Base-by-base conservation (phyloP, 1,140 invertebrate genomes). In the Ericerus pela region DNA sequence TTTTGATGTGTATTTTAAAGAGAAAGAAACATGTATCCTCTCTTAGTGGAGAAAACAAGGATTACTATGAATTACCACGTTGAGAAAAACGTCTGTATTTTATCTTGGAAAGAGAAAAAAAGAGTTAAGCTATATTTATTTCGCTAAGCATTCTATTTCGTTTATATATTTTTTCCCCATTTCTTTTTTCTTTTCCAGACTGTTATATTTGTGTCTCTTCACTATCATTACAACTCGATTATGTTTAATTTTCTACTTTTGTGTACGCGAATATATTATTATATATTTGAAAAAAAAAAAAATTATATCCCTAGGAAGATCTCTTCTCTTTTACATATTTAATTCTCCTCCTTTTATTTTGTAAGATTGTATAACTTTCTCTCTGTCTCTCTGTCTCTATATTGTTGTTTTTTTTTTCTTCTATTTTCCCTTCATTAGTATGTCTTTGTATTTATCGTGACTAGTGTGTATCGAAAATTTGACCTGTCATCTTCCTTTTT, bases 51-150 rank as follows among this genome's bases (percentile, higher is more conserved):
- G n/a, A 33, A n/a, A 33, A 47, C 18, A 47, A 47, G 20, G 41
- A 18, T 47, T 47, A 22, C 41, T 47, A n/a, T 33, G 41, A 47
- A 47, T n/a, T n/a, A n/a, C n/a, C n/a, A n/a, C n/a, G n/a, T n/a
- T n/a, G n/a, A n/a, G n/a, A n/a, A n/a, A n/a, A n/a, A n/a, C n/a
- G n/a, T n/a, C n/a, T n/a, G n/a, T n/a, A n/a, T n/a, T n/a, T n/a
- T n/a, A n/a, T n/a, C n/a, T n/a, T n/a, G n/a, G n/a, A n/a, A n/a
- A n/a, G n/a, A 10, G 20, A 47, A 47, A 14, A 2, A 3, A 47
- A 47, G 26, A 24, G 41, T 47, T 24, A 18, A 47, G 14, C 16
- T 24, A 24, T 22, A 22, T 24, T 14, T 47, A 22, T 14, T 14
- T 47, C 41, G 20, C 16, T 24, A 12, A 47, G 26, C 41, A 47